Conservation (phyloP, 2,797 vertebrate genomes). For the Poeciliopsis gracilis region DNA sequence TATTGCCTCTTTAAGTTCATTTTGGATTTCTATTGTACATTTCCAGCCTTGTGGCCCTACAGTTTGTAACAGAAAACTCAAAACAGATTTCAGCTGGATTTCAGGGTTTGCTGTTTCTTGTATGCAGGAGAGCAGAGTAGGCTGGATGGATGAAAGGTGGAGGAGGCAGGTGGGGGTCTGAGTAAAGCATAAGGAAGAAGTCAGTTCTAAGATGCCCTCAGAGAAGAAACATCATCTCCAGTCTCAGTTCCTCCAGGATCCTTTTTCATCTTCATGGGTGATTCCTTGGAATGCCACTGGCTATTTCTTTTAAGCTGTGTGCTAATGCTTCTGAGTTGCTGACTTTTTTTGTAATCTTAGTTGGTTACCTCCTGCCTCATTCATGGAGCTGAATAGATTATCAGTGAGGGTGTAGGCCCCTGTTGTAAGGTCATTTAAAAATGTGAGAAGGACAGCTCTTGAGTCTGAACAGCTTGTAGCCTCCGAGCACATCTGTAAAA, state of each 20-base stretch:
- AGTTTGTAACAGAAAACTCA: conserved; percentile 53
- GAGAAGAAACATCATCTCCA: conserved; percentile 50
- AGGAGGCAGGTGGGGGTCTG: conserved; percentile 45
- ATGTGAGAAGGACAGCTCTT: conserved; percentile 14
- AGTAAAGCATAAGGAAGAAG: conserved; percentile 34
- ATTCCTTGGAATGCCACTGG: conserved; percentile 35
- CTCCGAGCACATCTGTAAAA: neutral
- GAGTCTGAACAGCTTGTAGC: neutral
- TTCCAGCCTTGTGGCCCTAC: conserved; percentile 55
- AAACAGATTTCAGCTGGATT: conserved; percentile 73
- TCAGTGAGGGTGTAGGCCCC: conserved; percentile 22
- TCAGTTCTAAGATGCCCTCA: conserved; percentile 47
- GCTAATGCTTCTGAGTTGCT: conserved; percentile 12
- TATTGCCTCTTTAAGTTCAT: neutral
- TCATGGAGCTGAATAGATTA: conserved; percentile 36
- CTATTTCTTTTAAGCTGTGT: conserved; percentile 31
- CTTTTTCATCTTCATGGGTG: conserved; percentile 56
- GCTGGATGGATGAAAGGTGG: conserved; percentile 47
- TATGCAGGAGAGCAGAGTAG: conserved; percentile 35
- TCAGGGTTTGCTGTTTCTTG: conserved; percentile 25
- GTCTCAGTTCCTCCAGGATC: conserved; percentile 44
- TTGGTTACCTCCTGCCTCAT: conserved; percentile 15
- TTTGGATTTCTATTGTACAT: conserved; percentile 61
- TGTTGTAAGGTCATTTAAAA: conserved; percentile 36
- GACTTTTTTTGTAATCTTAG: conserved; percentile 10